Conservation (phyloP, 2,888 invertebrate genomes). For the Onchidella celtica region DNA sequence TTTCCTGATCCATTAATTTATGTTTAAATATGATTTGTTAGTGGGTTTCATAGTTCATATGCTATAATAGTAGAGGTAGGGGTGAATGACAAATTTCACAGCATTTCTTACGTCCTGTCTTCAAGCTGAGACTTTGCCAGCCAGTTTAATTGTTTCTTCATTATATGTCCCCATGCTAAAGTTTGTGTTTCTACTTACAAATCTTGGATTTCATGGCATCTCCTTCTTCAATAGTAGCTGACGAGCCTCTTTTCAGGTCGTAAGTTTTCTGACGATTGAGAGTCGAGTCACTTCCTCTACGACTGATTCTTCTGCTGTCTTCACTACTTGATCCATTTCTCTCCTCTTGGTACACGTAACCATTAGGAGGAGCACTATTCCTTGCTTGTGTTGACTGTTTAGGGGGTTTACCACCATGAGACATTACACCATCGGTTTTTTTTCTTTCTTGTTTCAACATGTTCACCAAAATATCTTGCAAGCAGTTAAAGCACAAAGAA, state of each 20-base stretch:
- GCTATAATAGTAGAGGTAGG: too few species aligned
- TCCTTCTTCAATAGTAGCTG: conserved; percentile 55
- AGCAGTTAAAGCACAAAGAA: background rate
- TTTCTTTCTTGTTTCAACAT: conserved; percentile 80
- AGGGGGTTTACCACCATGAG: background rate
- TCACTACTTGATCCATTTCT: conserved; percentile 2
- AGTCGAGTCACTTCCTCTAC: conserved; percentile 11
- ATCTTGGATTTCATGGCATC: conserved; percentile 72
- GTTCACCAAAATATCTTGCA: conserved; percentile 77
- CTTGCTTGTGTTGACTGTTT: background rate
- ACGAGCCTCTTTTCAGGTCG: conserved; percentile 10
- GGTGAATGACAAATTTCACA: too few species aligned
- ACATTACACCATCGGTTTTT: conserved; percentile 58
- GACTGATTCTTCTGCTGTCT: conserved; percentile 25
- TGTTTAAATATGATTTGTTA: too few species aligned
- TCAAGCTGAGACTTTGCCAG: too few species aligned
- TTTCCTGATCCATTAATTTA: too few species aligned
- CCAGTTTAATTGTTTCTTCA: too few species aligned
- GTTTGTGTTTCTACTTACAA: conserved; percentile 70
- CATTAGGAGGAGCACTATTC: conserved; percentile 7
- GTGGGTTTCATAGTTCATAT: too few species aligned
- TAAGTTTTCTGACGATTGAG: conserved; percentile 37
- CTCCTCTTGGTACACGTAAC: background rate
- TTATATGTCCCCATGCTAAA: too few species aligned
- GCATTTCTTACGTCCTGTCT: too few species aligned